Evolutionary conservation across 1,140 invertebrate species (phyloP).

Genomic region (Brachionus calyciflorus): DNA sequence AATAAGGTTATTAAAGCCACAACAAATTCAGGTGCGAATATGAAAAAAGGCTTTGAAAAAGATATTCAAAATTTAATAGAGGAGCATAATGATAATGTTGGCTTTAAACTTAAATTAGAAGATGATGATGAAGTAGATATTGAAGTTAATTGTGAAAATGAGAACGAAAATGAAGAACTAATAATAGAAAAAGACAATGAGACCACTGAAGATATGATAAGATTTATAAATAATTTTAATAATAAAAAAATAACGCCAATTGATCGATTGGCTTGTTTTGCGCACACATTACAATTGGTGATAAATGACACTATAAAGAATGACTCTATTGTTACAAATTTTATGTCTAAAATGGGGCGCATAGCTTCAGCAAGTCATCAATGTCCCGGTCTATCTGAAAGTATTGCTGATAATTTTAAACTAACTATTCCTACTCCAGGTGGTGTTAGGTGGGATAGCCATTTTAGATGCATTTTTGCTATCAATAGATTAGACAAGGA

Average conservation of each 20-base stretch:
- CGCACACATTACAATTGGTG: constrained; percentile 5
- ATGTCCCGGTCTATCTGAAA: not conserved
- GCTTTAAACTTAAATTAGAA: not conserved
- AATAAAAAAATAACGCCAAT: not conserved
- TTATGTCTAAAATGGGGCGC: constrained; percentile 5
- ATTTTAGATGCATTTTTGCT: constrained; percentile 6
- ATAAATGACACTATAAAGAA: not conserved
- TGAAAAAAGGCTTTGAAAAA: constrained; percentile 3
- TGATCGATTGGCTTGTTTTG: constrained; percentile 1
- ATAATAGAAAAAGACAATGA: constrained; percentile 2
- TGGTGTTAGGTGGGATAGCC: constrained; percentile 13
- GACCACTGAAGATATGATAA: constrained; percentile 11
- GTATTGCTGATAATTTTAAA: not conserved
- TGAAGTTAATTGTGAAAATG: not conserved
- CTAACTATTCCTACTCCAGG: constrained; percentile 1
- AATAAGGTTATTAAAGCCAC: constrained; percentile 2
- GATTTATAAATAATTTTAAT: constrained; percentile 18
- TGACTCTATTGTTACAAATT: constrained; percentile 7
- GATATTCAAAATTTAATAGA: not conserved
- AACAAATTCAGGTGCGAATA: not conserved
- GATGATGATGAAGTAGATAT: not conserved
- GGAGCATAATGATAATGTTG: constrained; percentile 1
- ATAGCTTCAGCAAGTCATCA: constrained; percentile 9
- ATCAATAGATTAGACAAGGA: constrained; percentile 17
- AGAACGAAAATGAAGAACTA: not conserved